Base-by-base conservation (phyloP, 53 echinoderm and acorn worm species). In the Paracentrotus lividus region DNA sequence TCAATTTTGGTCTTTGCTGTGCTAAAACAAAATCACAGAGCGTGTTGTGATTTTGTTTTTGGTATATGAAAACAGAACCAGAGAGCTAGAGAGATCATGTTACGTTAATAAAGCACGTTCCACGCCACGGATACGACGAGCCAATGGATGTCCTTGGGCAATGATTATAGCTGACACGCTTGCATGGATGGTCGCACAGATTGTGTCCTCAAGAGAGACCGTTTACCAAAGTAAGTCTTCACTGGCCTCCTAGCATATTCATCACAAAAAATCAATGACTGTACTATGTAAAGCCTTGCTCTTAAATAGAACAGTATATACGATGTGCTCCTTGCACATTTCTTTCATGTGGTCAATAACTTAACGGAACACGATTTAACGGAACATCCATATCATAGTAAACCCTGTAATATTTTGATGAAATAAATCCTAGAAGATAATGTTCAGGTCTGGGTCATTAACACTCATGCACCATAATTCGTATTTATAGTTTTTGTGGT, bases 191-290 rank as follows among this genome's bases (percentile, higher is more conserved):
- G 92, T 97, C 98, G 49, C 98, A 98, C 93, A 98, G 93, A 95
- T 98, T 98, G 98, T 98, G 93, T 97, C 97, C 76, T 98, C 98
- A 90, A 98, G n/a, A 98, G 13, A 98, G 96, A 86, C 98, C 98
- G 4, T n/a, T n/a, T n/a, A n/a, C 97, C 98, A 57, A 98, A 87
- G 77, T 98, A 98, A n/a, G 98, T n/a, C 98, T 94, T 98, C 98
- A 58, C 98, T 98, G 15, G 98, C 98, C 94, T 98, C 98, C 98
- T 98, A 94, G n/a, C 3, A 89, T 43, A 81, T 14, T 42, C 34
- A 69, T 20, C n/a, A n/a, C n/a, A n/a, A 76, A 32, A 76, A 5
- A 81, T 45, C 47, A 81, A 67, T 33, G 67, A 81, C 10, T 26
- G 47, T 47, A 2, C 45, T 10, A 20, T 21, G 42, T n/a, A 31